Evolutionary conservation across 1,140 invertebrate species (phyloP), one percentile per base, ranked within the genome.

Genomic region (Sycophaga agraensis): DNA sequence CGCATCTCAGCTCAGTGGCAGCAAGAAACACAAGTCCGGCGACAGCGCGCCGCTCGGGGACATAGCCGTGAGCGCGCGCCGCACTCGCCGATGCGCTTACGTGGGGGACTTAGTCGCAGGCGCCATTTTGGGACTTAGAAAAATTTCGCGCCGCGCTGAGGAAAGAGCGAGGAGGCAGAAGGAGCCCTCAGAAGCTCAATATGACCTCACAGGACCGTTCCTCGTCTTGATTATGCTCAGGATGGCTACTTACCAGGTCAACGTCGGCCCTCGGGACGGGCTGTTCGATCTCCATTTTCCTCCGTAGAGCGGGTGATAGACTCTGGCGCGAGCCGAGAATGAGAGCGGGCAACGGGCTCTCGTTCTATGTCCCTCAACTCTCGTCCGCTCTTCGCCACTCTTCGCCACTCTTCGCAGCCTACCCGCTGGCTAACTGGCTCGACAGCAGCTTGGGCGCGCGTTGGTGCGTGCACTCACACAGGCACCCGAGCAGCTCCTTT

Each of bases 51-150:
- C n/a, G n/a, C n/a, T n/a, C n/a, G 39, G 21, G 22, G 31, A 31
- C 40, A 19, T 28, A 31, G 46, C 45, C 35, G 46, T 46, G 1
- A n/a, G 42, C 26, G 17, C n/a, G n/a, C n/a, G 22, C 16, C 4
- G 21, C 19, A 24, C 11, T n/a, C 21, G 4, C 28, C 46, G 48
- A 66, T 55, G 19, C 67, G 65, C 67, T 65, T 66, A 67, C 55
- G 55, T 53, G 54, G 48, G 78, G 85, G 83, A 87, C 84, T 87
- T 86, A 85, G 84, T 83, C 83, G 82, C 84, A 86, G 88, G 87
- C 88, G 88, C 88, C 88, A 89, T 89, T 88, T 89, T 89, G 85
- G 87, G 88, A 89, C 88, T 89, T 90, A 89, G 87, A 89, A 89
- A 89, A 89, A 83, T 88, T 88, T 87, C 79, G 82, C 78, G 72